Conservation (phyloP, 2,888 invertebrate genomes). For the Ligdia adustata region DNA sequence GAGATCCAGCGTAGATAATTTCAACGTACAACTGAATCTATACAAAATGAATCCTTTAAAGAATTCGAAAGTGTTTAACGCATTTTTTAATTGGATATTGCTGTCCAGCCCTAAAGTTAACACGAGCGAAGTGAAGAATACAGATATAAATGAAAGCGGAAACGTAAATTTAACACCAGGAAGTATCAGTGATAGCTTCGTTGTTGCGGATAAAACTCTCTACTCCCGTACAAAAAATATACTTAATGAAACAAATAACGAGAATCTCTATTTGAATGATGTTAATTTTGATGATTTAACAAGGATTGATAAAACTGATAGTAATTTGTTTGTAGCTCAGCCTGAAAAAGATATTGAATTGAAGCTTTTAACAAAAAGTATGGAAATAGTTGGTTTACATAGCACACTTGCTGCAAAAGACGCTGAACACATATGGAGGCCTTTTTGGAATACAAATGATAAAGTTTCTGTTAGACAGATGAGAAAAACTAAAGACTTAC, state of each 20-base stretch:
- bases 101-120: slow-evolving; percentile 40
- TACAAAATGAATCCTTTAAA: slow-evolving; percentile 68
- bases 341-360: not conserved
- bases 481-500: not conserved
- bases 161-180: not conserved
- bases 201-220: slow-evolving; percentile 43
- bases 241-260: not conserved
- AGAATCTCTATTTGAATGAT: not conserved
- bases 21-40: slow-evolving; percentile 58
- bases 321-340: no score
- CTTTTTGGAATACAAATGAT: slow-evolving; percentile 24
- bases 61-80: slow-evolving; percentile 57
- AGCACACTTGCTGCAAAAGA: no score
- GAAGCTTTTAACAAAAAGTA: slow-evolving; percentile 29
- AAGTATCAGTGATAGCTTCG: not conserved
- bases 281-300: not conserved
- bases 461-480: slow-evolving; percentile 14
- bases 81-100: slow-evolving; percentile 56
- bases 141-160: slow-evolving; percentile 58
- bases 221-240: no score
- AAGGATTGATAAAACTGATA: no score
- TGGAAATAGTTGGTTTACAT: slow-evolving; percentile 39
- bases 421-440: slow-evolving; percentile 8
- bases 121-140: slow-evolving; percentile 45
- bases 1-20: slow-evolving; percentile 46